These are phyloP conservation scores for Drosophila engyochracea DNA, from an alignment of 2,888 invertebrate genomes.

Conservation along the genomic window DNA sequence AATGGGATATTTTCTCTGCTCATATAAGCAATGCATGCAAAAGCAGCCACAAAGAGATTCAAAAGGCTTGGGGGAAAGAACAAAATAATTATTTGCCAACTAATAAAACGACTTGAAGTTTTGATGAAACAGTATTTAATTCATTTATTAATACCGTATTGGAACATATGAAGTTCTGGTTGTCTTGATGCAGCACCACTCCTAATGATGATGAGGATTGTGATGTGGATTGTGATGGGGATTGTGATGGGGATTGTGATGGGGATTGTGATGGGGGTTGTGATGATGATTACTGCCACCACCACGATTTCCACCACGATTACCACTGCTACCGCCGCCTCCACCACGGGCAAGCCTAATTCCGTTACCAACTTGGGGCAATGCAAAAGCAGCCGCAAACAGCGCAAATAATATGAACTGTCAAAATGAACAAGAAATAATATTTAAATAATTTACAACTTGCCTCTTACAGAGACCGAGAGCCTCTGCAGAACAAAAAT, in stretches of 20 bases:
- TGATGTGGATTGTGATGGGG: constrained; percentile 13
- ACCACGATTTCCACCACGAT: constrained; percentile 24
- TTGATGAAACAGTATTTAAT: background rate
- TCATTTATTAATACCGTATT: constrained; percentile 18
- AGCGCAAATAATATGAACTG: constrained; percentile 52
- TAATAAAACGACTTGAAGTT: background rate
- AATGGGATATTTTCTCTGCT: background rate
- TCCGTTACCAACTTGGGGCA: constrained; percentile 36
- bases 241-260: constrained; percentile 17
- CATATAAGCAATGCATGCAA: background rate
- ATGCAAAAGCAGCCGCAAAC: constrained; percentile 48
- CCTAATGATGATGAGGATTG: constrained; percentile 14
- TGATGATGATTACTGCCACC: constrained; percentile 2
- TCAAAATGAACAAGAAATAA: background rate
- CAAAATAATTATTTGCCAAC: background rate
- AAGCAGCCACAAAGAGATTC: background rate
- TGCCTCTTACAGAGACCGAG: background rate
- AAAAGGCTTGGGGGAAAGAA: too few species aligned
- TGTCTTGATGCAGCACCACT: background rate
- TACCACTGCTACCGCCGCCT: constrained; percentile 22
- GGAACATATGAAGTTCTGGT: background rate
- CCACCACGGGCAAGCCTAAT: constrained; percentile 6
- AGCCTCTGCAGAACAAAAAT: background rate
- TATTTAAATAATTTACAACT: background rate
- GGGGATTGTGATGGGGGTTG: background rate